Evolutionary conservation across 1,140 invertebrate genomes (phyloP).

Genomic region (Bombus terrestris): DNA sequence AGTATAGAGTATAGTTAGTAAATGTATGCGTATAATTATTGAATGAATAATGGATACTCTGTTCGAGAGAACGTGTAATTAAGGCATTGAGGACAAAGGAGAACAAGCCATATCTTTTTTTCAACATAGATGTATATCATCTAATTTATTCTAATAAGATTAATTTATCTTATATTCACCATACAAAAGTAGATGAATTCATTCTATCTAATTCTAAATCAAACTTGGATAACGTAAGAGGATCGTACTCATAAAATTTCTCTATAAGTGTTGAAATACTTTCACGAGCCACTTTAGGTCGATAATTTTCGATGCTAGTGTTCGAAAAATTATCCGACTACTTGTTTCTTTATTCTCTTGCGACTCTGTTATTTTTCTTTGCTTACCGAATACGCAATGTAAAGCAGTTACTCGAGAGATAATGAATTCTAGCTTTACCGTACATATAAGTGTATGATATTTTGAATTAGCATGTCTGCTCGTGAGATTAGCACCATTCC

Average conservation of each 20-base stretch:
- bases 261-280: not conserved
- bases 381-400: not conserved
- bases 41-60: no score
- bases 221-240: no score
- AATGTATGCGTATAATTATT: no score
- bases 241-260: not conserved
- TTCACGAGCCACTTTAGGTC: not conserved
- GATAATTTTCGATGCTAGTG: not conserved
- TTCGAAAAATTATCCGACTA: not conserved
- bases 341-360: not conserved
- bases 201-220: no score
- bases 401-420: not conserved
- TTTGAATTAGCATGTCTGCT: not conserved
- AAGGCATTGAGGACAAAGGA: no score
- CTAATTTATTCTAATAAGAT: no score
- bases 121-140: no score
- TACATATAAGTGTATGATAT: not conserved
- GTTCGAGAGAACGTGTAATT: no score
- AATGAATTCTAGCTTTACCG: not conserved
- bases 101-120: no score
- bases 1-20: no score
- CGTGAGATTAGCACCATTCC: not conserved
- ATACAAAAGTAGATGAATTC: no score
- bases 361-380: not conserved
- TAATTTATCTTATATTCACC: no score